Evolutionary conservation across 2,113 vertebrate genomes (phyloP).

Genomic region (Verasper variegatus): DNA sequence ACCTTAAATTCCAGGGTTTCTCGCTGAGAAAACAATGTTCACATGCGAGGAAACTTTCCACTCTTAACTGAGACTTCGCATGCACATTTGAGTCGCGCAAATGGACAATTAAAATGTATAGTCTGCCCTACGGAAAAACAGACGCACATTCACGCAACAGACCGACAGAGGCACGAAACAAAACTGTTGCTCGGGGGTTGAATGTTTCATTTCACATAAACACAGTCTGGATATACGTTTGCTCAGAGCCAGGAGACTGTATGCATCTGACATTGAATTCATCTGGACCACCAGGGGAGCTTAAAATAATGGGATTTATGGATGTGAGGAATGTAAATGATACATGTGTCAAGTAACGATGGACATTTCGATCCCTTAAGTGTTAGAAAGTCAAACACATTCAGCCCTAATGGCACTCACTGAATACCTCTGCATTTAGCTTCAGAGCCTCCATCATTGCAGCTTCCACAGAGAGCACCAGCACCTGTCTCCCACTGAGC

Average conservation of each 20-base stretch:
- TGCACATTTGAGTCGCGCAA: conserved; percentile 40
- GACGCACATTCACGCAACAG: conserved; percentile 13
- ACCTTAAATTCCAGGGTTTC: conserved; percentile 49
- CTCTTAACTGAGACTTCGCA: conserved; percentile 28
- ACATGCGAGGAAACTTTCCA: conserved; percentile 57
- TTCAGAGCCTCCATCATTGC: neutral
- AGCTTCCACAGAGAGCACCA: neutral
- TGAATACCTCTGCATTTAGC: neutral
- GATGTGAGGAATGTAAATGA: conserved; percentile 24
- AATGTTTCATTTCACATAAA: conserved; percentile 46
- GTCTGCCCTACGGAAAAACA: conserved; percentile 35
- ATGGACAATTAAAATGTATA: conserved; percentile 58
- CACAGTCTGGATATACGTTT: conserved; percentile 39
- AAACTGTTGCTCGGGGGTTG: neutral
- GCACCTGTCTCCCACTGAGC: conserved; percentile 7
- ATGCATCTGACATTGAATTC: conserved; percentile 1
- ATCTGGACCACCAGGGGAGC: conserved; percentile 40
- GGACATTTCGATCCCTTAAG: neutral
- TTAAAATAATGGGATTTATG: neutral
- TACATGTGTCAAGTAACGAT: neutral
- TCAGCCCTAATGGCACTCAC: neutral
- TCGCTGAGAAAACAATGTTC: conserved; percentile 60
- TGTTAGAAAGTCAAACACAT: conserved; percentile 17
- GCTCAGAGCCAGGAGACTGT: conserved; percentile 7
- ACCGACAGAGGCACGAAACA: conserved; percentile 6